phyloP scores from a whole-genome alignment of 1,140 invertebrate genomes.

The Macrobrachium rosenbergii region DNA sequence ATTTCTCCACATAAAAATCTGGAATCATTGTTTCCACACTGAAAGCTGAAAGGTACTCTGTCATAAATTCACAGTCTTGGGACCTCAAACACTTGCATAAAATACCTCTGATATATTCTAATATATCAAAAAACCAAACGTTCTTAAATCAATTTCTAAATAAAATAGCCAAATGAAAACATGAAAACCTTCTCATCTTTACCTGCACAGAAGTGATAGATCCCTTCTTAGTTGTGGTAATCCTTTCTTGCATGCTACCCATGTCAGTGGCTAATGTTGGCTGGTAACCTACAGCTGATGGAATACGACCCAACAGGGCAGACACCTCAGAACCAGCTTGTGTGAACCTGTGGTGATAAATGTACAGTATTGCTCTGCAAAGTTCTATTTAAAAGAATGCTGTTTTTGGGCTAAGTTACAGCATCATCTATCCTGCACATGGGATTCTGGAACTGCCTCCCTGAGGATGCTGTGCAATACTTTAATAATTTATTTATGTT shows the following conservation, averaged over 20 bases:
- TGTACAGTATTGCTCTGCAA: neutral
- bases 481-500: no score
- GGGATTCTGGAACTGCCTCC: no score
- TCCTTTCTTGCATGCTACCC: conserved; percentile 78
- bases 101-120: no score
- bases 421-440: no score
- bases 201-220: conserved; percentile 81
- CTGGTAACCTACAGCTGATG: conserved; percentile 78
- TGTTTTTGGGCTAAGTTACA: neutral
- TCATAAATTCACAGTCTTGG: no score
- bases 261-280: conserved; percentile 77
- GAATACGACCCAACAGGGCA: conserved; percentile 76
- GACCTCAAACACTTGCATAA: no score
- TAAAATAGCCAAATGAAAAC: neutral
- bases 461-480: no score
- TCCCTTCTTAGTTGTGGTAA: conserved; percentile 77
- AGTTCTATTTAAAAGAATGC: neutral
- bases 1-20: no score
- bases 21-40: no score
- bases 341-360: conserved; percentile 79
- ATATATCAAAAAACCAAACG: no score
- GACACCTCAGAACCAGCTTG: conserved; percentile 95
- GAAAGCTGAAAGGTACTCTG: no score
- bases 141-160: neutral
- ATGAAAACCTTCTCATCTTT: neutral